Base-by-base conservation (phyloP, 2,113 vertebrate species). In the Piliocolobus tephrosceles region DNA sequence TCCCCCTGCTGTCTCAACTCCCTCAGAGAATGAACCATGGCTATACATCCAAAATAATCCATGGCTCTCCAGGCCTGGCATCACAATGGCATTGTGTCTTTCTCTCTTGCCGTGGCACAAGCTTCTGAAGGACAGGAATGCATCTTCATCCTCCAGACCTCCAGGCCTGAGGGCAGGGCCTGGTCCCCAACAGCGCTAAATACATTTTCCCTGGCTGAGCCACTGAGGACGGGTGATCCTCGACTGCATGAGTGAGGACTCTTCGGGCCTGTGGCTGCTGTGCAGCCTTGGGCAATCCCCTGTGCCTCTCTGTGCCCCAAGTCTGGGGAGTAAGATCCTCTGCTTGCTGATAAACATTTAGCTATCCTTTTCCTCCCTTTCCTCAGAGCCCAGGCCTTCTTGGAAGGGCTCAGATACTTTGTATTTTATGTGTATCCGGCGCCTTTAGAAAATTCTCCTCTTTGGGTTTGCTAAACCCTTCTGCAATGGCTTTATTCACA, bases 391-490 rank as follows among this genome's bases (percentile, higher is more conserved):
- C 18, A 38, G 76, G 45, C 32, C 40, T 43, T 85, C 58, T 83
- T 58, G 30, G 32, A 61, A 87, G n/a, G 30, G 32, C 72, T 68
- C 8, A 2, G 40, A 43, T 23, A 17, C 25, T 76, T 90, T 73
- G n/a, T 55, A 25, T n/a, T 94, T 94, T 72, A 40, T 58, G 80
- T 92, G 85, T 47, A 75, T 18, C 50, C 72, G 43, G 90, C 22
- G 27, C 38, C 82, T 90, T 96, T 32, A 86, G 86, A 76, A 78
- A 83, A 43, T 55, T 88, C 43, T 87, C 47, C 75, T 83, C 80
- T 66, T 78, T 82, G 40, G 81, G 55, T 82, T 94, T 88, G 40
- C 13, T 9, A n/a, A 61, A 32, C 52, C 79, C 55, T 84, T 76
- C 79, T 78, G 64, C 38, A 52, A 70, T 16, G 83, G 76, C 78